Evolutionary conservation across 2,113 vertebrate genomes (phyloP).

Genomic region (Cyrtonyx montezumae): DNA sequence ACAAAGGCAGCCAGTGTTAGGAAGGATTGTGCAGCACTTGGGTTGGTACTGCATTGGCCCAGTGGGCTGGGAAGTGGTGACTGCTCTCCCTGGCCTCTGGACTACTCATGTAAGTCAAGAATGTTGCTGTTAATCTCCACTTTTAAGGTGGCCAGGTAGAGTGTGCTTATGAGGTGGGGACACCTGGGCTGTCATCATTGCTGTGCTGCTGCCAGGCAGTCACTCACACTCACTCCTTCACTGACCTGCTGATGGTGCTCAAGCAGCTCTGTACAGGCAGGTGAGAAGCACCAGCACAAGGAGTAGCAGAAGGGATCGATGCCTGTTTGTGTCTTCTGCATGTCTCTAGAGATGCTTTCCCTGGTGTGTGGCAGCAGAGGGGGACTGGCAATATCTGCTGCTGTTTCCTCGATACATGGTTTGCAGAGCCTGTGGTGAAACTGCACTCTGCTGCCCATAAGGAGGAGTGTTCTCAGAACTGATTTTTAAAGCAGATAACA

Average conservation of each 20-base stretch:
- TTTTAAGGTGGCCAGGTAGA: neutral
- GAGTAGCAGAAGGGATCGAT: neutral
- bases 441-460: neutral
- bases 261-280: neutral
- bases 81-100: neutral
- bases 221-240: rapidly evolving
- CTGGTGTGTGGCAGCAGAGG: neutral
- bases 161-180: neutral
- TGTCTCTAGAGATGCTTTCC: rapidly evolving
- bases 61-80: neutral
- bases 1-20: neutral
- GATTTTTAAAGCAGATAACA: neutral
- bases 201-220: neutral
- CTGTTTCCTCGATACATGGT: neutral
- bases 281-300: neutral
- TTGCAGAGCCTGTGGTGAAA: neutral
- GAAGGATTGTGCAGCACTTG: neutral
- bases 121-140: neutral
- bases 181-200: neutral
- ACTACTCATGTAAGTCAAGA: neutral
- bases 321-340: neutral
- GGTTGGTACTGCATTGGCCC: neutral
- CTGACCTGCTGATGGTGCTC: neutral
- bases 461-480: neutral
- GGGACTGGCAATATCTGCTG: neutral